Percentiles rank a stretch among this genome's conserved stretches.
Evolutionary conservation across 2,113 vertebrate genomes (phyloP).

Genomic region (Brachypteracias leptosomus): DNA sequence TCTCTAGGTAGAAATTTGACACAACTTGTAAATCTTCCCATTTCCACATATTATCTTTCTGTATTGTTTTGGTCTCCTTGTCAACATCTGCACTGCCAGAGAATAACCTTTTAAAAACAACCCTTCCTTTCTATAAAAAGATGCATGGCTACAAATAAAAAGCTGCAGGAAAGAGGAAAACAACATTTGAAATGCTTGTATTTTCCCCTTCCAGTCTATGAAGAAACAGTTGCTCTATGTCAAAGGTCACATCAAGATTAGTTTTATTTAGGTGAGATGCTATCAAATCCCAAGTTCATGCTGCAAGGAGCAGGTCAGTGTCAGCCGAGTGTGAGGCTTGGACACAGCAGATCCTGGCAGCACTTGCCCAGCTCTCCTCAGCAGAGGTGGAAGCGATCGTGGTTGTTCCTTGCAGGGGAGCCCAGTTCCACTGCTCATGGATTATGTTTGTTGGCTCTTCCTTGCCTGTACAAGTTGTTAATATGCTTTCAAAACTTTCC

Average conservation of each 20-base stretch:
- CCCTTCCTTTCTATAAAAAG: not conserved
- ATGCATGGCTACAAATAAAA: not conserved
- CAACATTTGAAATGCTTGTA: accelerated
- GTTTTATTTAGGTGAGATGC: not conserved
- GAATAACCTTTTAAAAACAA: not conserved
- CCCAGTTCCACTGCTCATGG: accelerated
- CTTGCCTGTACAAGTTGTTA: not conserved
- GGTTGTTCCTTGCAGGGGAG: not conserved
- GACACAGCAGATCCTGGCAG: not conserved
- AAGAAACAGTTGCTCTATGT: not conserved
- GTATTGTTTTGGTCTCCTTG: not conserved
- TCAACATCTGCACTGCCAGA: not conserved
- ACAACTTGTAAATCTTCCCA: not conserved
- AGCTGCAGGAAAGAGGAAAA: not conserved
- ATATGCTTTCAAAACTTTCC: not conserved
- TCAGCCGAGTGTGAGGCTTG: not conserved
- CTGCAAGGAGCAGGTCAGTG: not conserved
- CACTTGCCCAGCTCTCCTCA: not conserved
- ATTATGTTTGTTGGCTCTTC: not conserved
- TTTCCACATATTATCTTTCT: not conserved
- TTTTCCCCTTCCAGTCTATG: not conserved
- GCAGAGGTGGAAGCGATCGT: accelerated
- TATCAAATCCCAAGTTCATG: not conserved
- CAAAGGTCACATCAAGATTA: not conserved
- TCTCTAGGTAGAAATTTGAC: not conserved